A percentile compares a stretch with the other conserved stretches of the same genome.
Evolutionary conservation across 2,113 vertebrate genomes (phyloP).

Genomic region (Procavia capensis): DNA sequence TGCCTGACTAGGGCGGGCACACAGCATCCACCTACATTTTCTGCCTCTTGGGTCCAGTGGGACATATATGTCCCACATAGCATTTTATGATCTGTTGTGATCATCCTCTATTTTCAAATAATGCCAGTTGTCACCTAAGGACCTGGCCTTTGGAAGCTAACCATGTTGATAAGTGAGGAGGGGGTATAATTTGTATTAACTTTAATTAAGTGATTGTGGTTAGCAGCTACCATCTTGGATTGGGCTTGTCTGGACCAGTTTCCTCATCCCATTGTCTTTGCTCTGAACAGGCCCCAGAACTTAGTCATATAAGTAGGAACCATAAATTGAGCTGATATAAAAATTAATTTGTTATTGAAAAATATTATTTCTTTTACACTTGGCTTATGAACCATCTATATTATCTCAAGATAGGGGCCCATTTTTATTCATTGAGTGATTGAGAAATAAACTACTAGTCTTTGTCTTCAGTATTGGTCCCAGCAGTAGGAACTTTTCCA

Average conservation of each 20-base stretch:
- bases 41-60: no score
- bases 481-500: background rate
- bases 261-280: background rate
- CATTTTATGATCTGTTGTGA: no score
- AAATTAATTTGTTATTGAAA: constrained; percentile 51
- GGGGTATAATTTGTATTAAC: background rate
- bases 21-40: no score
- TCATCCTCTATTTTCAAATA: no score
- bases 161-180: no score
- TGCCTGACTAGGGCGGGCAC: no score
- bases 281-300: background rate
- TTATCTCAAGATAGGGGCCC: background rate
- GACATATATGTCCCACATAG: no score
- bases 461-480: background rate
- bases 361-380: background rate
- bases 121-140: no score
- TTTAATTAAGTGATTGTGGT: background rate
- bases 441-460: no score
- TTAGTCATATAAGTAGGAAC: background rate
- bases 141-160: no score
- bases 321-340: background rate
- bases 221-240: background rate
- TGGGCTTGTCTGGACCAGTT: background rate
- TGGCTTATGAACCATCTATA: background rate
- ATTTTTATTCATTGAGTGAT: background rate